These are phyloP conservation scores for Melanargia galathea DNA, from an alignment of 2,888 invertebrate genomes.

Conservation along the genomic window DNA sequence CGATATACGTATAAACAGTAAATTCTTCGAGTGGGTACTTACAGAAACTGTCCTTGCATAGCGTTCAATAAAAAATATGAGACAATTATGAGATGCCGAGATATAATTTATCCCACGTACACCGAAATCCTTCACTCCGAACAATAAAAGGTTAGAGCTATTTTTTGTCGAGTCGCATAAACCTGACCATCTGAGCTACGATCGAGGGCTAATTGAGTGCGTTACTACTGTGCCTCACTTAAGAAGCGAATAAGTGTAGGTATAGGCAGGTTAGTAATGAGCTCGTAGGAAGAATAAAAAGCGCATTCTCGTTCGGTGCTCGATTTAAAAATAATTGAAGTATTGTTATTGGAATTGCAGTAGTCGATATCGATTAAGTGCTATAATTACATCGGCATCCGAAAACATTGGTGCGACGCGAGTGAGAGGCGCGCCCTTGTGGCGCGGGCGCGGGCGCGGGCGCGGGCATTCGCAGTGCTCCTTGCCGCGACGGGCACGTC, in stretches of 20 bases:
- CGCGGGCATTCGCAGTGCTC: conserved; percentile 55
- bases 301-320: conserved; percentile 29
- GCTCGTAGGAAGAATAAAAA: conserved; percentile 25
- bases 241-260: conserved; percentile 35
- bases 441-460: conserved; percentile 30
- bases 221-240: conserved; percentile 32
- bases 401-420: conserved; percentile 63
- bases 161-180: conserved; percentile 31
- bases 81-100: conserved; percentile 43
- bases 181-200: conserved; percentile 34
- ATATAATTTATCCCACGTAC: conserved; percentile 43
- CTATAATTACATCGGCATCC: conserved; percentile 64
- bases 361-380: conserved; percentile 54
- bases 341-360: conserved; percentile 45
- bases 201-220: conserved; percentile 31
- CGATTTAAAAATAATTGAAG: conserved; percentile 41
- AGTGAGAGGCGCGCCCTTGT: conserved; percentile 79
- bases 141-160: conserved; percentile 36
- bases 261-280: conserved; percentile 2
- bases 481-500: conserved; percentile 54
- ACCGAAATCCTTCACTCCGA: conserved; percentile 40
- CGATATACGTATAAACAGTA: conserved; percentile 49
- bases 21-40: conserved; percentile 45
- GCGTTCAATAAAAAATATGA: conserved; percentile 43
- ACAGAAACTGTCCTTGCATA: conserved; percentile 48